Conservation (phyloP, 2,888 invertebrate species). For the Leptinotarsa peninsularis region DNA sequence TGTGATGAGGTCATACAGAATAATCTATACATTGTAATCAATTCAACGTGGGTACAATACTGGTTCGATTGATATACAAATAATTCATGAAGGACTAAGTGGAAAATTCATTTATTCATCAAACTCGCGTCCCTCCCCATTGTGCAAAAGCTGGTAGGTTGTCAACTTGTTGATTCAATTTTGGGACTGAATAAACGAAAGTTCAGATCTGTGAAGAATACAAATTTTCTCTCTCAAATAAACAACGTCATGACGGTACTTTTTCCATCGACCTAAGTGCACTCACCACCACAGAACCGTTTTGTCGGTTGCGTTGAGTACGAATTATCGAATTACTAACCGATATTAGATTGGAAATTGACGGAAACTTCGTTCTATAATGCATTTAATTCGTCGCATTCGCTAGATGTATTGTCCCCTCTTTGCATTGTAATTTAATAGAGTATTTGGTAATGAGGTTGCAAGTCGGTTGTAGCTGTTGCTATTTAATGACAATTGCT, state of each 20-base stretch:
- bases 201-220: background rate
- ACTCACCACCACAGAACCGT: constrained; percentile 3
- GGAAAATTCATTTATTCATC: too few species aligned
- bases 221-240: background rate
- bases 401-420: background rate
- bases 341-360: constrained; percentile 8
- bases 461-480: background rate
- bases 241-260: background rate
- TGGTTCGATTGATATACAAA: too few species aligned
- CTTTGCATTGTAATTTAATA: background rate
- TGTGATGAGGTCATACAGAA: too few species aligned
- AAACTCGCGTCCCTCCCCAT: too few species aligned
- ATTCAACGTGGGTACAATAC: too few species aligned
- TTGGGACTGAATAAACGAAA: too few species aligned
- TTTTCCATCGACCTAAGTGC: background rate
- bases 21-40: too few species aligned
- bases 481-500: background rate
- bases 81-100: too few species aligned
- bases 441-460: background rate
- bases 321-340: background rate
- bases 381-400: constrained; percentile 1
- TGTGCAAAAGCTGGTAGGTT: too few species aligned
- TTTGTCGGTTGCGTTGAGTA: background rate
- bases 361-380: constrained; percentile 3
- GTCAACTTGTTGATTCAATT: too few species aligned